phyloP scores from a whole-genome alignment of 1,140 invertebrate species.

The Bilobella aurantiaca region DNA sequence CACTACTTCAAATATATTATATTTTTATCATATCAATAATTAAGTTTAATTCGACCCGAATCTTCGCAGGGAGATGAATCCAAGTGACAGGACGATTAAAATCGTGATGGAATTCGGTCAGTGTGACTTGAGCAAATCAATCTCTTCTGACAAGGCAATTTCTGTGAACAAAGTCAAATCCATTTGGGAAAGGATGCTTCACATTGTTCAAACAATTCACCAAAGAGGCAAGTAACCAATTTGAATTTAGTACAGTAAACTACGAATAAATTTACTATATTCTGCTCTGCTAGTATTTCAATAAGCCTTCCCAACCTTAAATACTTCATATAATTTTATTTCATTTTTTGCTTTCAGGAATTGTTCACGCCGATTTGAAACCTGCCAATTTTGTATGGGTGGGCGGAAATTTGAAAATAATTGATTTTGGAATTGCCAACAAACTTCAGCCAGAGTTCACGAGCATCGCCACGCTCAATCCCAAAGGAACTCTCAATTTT shows the following conservation, averaged over 20 bases:
- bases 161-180: slow-evolving; percentile 62
- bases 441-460: slow-evolving; percentile 78
- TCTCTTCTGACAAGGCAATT: slow-evolving; percentile 52
- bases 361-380: slow-evolving; percentile 93
- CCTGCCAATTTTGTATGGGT: slow-evolving; percentile 93
- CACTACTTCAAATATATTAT: too few species aligned
- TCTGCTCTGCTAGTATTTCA: too few species aligned
- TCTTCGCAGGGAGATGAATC: slow-evolving; percentile 45
- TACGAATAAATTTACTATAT: too few species aligned
- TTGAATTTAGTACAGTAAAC: too few species aligned
- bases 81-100: slow-evolving; percentile 48
- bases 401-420: slow-evolving; percentile 76
- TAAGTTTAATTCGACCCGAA: neutral
- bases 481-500: slow-evolving; percentile 84
- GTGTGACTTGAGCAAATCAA: slow-evolving; percentile 67
- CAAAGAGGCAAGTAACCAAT: slow-evolving; percentile 60
- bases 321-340: too few species aligned
- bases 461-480: slow-evolving; percentile 69
- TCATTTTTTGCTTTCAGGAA: slow-evolving; percentile 49
- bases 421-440: slow-evolving; percentile 97
- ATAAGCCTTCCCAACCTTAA: too few species aligned
- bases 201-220: slow-evolving; percentile 83
- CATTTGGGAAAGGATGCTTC: slow-evolving; percentile 90
- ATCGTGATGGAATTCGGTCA: slow-evolving; percentile 90
- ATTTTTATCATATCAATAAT: too few species aligned